A percentile compares a stretch with the other conserved stretches of the same genome.
Conservation (phyloP, 2,888 invertebrate species). For the Azorinus chamasolen region DNA sequence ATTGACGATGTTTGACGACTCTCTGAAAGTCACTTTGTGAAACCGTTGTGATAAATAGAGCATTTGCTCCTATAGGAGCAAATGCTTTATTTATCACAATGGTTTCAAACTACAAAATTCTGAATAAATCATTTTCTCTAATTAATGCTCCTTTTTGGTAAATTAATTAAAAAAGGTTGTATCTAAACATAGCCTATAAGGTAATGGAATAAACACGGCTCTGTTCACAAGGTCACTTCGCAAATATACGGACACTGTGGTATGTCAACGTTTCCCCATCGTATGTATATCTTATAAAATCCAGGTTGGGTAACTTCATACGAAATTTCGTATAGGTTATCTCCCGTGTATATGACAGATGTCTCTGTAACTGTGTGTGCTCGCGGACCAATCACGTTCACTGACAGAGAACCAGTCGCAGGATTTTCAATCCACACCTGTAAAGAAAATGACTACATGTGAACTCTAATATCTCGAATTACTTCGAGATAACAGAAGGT, state of each 20-base stretch:
- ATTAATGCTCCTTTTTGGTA: too few relatives aligned
- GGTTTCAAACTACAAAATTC: too few relatives aligned
- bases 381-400: conserved; percentile 80
- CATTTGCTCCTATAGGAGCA: too few relatives aligned
- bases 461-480: too few relatives aligned
- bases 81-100: too few relatives aligned
- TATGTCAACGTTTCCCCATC: conserved; percentile 78
- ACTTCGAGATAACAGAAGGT: too few relatives aligned
- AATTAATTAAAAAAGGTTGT: too few relatives aligned
- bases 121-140: too few relatives aligned
- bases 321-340: conserved; percentile 83
- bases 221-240: conserved; percentile 43
- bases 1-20: too few relatives aligned
- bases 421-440: conserved; percentile 79
- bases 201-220: not conserved
- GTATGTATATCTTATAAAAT: conserved; percentile 82
- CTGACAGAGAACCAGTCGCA: conserved; percentile 78
- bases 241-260: conserved; percentile 80
- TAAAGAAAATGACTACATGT: conserved; percentile 19
- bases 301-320: conserved; percentile 84
- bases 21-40: too few relatives aligned
- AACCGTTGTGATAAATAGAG: too few relatives aligned
- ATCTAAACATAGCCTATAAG: too few relatives aligned
- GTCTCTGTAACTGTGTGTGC: conserved; percentile 79
- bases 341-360: conserved; percentile 82